Conservation (phyloP, 2,797 vertebrate genomes). For the Centropyge bicolor region DNA sequence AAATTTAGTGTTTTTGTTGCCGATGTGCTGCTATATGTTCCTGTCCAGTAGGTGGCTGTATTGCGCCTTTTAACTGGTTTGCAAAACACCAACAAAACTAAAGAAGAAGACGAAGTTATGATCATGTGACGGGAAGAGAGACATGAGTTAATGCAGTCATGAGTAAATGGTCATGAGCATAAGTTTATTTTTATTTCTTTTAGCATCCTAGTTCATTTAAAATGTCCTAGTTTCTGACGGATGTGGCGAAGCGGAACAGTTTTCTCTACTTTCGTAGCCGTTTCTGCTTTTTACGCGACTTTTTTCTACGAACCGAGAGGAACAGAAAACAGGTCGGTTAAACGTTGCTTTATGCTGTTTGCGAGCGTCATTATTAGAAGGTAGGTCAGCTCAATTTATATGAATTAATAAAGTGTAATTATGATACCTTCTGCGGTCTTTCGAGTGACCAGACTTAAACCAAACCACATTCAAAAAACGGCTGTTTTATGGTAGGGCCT, state of each 20-base stretch:
- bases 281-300: background rate
- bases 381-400: constrained; percentile 5
- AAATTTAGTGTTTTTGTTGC: background rate
- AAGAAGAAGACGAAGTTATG: background rate
- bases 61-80: background rate
- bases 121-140: background rate
- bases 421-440: background rate
- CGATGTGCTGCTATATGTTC: background rate
- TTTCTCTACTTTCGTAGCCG: rapidly evolving
- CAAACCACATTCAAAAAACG: background rate
- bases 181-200: too few relatives aligned
- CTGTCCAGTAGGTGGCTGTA: constrained; percentile 20
- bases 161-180: too few relatives aligned
- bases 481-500: background rate
- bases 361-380: constrained; percentile 30
- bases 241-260: background rate
- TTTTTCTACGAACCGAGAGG: background rate
- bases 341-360: constrained; percentile 42
- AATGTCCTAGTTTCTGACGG: background rate
- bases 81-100: background rate
- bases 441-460: background rate
- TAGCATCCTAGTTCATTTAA: background rate
- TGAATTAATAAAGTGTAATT: too few relatives aligned
- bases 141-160: background rate
- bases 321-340: constrained; percentile 16